Evolutionary conservation across 2,888 invertebrate species (phyloP), one percentile per base, ranked within the genome.

Genomic region (Papilio protenor): DNA sequence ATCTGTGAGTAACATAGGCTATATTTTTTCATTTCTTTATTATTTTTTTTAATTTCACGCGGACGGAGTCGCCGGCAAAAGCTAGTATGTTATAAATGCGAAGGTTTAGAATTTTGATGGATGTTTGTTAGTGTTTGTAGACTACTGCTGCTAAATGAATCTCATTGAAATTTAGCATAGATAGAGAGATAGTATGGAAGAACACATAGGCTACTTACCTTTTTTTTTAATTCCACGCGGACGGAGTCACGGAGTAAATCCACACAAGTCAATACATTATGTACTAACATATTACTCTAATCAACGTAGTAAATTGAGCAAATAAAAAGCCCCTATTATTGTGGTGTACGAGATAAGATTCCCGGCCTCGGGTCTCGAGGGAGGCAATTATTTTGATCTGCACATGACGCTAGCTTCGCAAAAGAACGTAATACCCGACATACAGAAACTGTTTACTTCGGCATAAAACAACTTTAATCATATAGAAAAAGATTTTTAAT

Each of bases 311-410:
- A 75, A 71, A 77, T 18, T 75, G 71, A 61, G 79, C 33, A 71
- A 79, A 79, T 69, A 74, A 79, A 77, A 66, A 71, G 23, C 75
- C 77, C 78, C 76, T 77, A 78, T 80, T 79, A 79, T 61, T 72
- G 49, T 52, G 72, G 2, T 52, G 33, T 52, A 55, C 18, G 16
- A 71, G 21, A 71, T 49, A 71, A 71, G 47, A 71, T 49, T 69
- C 47, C 40, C 23, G n/a, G 27, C 33, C 66, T 40, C 45, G 47
- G 21, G 70, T 47, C 49, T 70, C 70, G 16, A n/a, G 52, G 79
- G 81, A 80, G 79, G 79, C 77, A 80, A 81, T 80, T 81, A 80
- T 49, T 75, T 78, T 71, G 79, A 79, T 80, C 81, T 81, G 80
- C 79, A 78, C 78, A 77, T 77, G 79, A 79, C 77, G 78, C 57